phyloP scores from a whole-genome alignment of 2,113 vertebrate genomes.

The Ochotona princeps region DNA sequence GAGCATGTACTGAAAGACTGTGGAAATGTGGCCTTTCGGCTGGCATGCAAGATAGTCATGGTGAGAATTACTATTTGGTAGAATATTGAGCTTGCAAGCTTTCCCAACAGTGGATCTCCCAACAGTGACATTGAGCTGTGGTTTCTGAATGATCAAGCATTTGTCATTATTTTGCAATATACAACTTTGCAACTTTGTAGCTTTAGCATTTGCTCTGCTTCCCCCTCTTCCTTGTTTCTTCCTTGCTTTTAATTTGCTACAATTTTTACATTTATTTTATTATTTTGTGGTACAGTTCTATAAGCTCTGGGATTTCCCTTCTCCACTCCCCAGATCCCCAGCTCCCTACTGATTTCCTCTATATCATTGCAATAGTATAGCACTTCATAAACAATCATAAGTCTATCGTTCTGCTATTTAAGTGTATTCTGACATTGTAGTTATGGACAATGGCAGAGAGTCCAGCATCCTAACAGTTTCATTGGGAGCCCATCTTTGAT shows the following conservation, averaged over 20 bases:
- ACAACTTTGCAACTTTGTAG: background rate
- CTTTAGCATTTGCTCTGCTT: background rate
- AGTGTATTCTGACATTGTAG: too few species aligned
- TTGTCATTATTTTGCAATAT: background rate
- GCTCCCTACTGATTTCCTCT: too few species aligned
- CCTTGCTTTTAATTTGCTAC: background rate
- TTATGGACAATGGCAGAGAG: too few species aligned
- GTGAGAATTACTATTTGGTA: background rate
- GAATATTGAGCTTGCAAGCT: background rate
- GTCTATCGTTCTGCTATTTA: too few species aligned
- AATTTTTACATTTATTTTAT: too few species aligned
- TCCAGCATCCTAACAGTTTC: too few species aligned
- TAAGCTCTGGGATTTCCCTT: too few species aligned
- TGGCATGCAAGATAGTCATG: background rate
- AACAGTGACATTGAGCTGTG: background rate
- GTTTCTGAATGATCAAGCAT: background rate
- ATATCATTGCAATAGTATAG: too few species aligned
- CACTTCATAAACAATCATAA: too few species aligned
- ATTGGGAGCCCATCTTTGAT: too few species aligned
- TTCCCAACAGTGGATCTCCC: background rate
- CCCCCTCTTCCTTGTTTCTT: background rate
- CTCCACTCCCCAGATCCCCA: too few species aligned
- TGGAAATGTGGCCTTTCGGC: conserved; percentile 2
- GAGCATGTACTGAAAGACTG: background rate
- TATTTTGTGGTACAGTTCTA: too few species aligned